Evolutionary conservation across 2,797 vertebrate species (phyloP).

Genomic region (Sebastes flavidus): DNA sequence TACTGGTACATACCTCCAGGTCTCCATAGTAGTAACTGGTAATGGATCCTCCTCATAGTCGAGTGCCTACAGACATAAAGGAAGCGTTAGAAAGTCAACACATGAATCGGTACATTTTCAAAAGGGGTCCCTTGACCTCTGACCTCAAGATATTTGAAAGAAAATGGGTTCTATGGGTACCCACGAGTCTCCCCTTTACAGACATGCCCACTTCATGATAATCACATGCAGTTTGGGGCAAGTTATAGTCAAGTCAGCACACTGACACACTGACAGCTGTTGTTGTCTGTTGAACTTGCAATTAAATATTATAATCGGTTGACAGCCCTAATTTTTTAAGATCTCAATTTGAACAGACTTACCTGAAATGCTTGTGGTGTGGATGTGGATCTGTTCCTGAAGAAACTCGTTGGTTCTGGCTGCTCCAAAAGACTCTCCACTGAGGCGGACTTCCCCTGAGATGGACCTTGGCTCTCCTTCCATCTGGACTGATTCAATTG

Average conservation of each 20-base stretch:
- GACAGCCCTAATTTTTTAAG: no score
- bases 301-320: no score
- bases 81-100: constrained; percentile 9
- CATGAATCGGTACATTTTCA: not conserved
- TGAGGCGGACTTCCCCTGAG: constrained; percentile 68
- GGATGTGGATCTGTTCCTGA: constrained; percentile 75
- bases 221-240: no score
- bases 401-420: constrained; percentile 50
- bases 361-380: constrained; percentile 80
- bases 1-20: constrained; percentile 69
- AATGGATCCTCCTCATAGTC: constrained; percentile 41
- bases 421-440: constrained; percentile 77
- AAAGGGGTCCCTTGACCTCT: no score
- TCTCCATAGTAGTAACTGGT: constrained; percentile 60
- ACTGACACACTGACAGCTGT: no score
- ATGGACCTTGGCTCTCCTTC: constrained; percentile 58
- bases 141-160: no score
- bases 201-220: no score
- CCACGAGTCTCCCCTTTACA: no score
- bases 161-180: no score
- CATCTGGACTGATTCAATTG: constrained; percentile 58
- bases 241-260: no score
- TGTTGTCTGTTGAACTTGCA: no score
- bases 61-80: constrained; percentile 47
- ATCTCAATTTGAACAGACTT: not conserved